Evolutionary conservation across 2,888 invertebrate species (phyloP), one percentile per base, ranked within the genome.

Genomic region (Tolmerus cingulatus): DNA sequence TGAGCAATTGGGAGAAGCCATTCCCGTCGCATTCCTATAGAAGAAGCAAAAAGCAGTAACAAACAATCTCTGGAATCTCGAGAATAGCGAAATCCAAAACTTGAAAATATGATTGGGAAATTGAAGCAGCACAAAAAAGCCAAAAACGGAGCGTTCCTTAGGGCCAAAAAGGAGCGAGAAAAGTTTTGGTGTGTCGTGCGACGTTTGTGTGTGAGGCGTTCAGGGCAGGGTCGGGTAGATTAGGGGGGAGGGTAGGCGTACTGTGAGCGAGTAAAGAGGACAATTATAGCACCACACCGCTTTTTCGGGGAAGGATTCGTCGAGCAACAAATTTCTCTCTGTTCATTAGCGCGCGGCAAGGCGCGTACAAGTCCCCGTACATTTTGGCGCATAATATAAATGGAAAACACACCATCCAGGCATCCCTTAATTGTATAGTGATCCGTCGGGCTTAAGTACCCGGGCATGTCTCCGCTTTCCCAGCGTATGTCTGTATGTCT

Each of bases 391-490:
- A 74, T 85, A 85, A 74, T 74, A 85, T 85, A 85, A 85, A 46
- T 34, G 76, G 51, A 55, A 46, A 46, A 81, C 51, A 27, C 81
- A 81, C 81, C 27, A 40, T 66, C 74, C 85, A 85, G 85, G 74
- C 85, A 85, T 40, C 40, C 85, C 85, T 85, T 85, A 85, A 85
- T 85, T 85, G 85, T 85, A 85, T 85, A 85, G 85, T 74, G 74
- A 85, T 85, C 85, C 85, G 43, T 85, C 74, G 85, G 74, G 74
- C 74, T 74, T 85, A 85, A 85, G 85, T 85, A 43, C 57, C 51
- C 85, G 74, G 74, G 43, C 27, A 37, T 40, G 74, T 74, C 74
- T 85, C 85, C 74, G 74, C 30, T 74, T n/a, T 27, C 66, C 66
- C 66, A 27, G 57, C 23, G 74, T 55, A 51, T 51, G n/a, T 51